Evolutionary conservation across 1,140 invertebrate species (phyloP).

Genomic region (Meteorus sp.): DNA sequence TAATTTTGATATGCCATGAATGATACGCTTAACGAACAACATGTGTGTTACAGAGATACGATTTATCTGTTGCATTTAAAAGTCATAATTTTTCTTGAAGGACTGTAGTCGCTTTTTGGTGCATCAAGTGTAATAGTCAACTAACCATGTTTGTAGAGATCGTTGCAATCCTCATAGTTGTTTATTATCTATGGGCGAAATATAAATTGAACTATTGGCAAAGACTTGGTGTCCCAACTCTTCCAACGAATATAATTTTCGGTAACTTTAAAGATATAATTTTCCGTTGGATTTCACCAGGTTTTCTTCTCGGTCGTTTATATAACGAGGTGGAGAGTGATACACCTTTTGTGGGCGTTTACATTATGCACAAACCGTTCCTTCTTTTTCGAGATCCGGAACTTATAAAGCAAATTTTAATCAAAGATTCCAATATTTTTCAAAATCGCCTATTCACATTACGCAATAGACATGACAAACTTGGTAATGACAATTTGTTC

Average conservation of each 20-base stretch:
- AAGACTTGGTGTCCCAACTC: conserved; percentile 29
- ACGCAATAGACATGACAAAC: conserved; percentile 37
- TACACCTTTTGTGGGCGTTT: conserved; percentile 39
- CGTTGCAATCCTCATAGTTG: background rate
- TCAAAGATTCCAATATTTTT: conserved; percentile 61
- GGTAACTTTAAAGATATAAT: conserved; percentile 39
- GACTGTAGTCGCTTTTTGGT: too few relatives aligned
- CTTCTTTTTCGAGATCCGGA: conserved; percentile 39
- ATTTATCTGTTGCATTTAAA: too few relatives aligned
- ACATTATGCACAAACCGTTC: conserved; percentile 45
- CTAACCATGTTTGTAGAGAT: background rate
- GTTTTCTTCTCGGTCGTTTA: conserved; percentile 52
- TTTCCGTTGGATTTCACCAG: conserved; percentile 34
- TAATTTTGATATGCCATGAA: conserved; percentile 1
- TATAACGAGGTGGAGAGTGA: conserved; percentile 29
- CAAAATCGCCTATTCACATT: conserved; percentile 49
- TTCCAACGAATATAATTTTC: conserved; percentile 30
- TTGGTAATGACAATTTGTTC: conserved; percentile 48
- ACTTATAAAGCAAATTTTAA: conserved; percentile 50
- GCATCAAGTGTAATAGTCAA: too few relatives aligned
- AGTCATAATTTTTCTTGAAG: too few relatives aligned
- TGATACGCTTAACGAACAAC: background rate
- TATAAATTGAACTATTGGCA: conserved; percentile 35
- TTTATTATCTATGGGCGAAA: conserved; percentile 30
- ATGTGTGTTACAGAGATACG: background rate